These are phyloP conservation scores for Coecobrya sp. DNA, from an alignment of 2,888 invertebrate genomes.

Conservation along the genomic window DNA sequence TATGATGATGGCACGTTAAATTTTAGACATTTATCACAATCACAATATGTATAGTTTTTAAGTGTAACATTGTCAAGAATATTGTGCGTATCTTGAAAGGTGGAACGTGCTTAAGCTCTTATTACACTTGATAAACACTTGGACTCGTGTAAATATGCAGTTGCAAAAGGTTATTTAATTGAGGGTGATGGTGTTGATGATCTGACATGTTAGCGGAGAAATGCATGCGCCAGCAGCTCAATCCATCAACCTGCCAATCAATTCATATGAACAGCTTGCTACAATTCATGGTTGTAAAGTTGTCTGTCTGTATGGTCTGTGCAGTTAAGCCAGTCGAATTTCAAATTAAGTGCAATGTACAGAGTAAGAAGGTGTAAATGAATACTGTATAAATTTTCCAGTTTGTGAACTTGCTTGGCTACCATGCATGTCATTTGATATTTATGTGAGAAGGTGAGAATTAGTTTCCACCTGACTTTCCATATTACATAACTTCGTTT, in stretches of 20 bases:
- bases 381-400: no score
- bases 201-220: neutral
- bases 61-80: neutral
- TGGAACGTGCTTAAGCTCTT: neutral
- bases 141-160: neutral
- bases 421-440: no score
- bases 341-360: no score
- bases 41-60: no score
- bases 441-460: no score
- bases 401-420: no score
- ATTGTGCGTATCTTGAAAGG: neutral
- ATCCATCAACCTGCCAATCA: neutral
- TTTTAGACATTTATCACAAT: neutral
- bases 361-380: no score
- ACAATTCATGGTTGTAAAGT: neutral
- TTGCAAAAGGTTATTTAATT: neutral
- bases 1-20: no score
- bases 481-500: no score
- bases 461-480: no score
- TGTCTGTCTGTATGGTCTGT: no score
- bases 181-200: neutral
- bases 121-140: neutral
- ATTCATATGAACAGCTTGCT: neutral
- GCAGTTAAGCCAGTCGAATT: no score
- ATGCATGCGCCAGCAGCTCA: neutral